phyloP scores from a whole-genome alignment of 2,113 vertebrate genomes.

The Neoarius graeffei region DNA sequence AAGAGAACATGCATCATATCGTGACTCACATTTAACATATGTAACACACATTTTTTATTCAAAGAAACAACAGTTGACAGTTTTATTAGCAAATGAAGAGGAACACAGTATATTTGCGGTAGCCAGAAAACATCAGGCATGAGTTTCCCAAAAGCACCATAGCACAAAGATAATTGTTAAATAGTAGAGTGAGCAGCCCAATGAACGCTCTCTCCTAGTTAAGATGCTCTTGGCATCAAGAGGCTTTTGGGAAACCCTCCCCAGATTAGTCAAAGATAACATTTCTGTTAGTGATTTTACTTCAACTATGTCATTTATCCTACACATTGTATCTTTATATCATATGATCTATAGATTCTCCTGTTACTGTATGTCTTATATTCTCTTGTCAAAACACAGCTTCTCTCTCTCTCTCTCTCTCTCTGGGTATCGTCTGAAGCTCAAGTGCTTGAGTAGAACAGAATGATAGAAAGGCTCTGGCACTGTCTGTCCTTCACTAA shows the following conservation, averaged over 20 bases:
- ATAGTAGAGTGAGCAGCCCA: too few relatives aligned
- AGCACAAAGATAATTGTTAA: too few relatives aligned
- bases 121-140: not conserved
- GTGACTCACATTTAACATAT: not conserved
- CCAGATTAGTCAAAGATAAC: not conserved
- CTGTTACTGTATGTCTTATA: not conserved
- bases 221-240: too few relatives aligned
- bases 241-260: too few relatives aligned
- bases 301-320: not conserved
- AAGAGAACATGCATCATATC: not conserved
- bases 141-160: too few relatives aligned
- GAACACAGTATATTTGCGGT: not conserved
- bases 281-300: not conserved
- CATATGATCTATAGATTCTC: not conserved
- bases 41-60: not conserved
- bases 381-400: not conserved
- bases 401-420: not conserved
- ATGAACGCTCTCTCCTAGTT: too few relatives aligned
- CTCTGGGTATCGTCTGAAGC: not conserved
- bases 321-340: not conserved
- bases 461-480: slow-evolving; percentile 23
- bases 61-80: not conserved
- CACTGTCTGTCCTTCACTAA: slow-evolving; percentile 38
- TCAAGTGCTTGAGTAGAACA: slow-evolving; percentile 14
- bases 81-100: not conserved